phyloP scores from a whole-genome alignment of 2,888 invertebrate species.

The Esperia sulphurella region DNA sequence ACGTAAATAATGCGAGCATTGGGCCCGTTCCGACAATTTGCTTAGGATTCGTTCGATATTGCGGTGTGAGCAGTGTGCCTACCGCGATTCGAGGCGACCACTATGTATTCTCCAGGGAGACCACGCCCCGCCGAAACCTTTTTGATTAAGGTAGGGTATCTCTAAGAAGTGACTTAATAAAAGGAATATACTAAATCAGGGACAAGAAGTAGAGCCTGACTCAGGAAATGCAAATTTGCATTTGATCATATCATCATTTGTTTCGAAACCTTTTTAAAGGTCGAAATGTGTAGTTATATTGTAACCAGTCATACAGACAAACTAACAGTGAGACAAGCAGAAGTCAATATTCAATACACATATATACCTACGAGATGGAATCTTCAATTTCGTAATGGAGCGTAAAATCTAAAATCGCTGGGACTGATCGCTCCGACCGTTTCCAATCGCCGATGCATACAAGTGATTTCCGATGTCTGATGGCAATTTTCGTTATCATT shows the following conservation, averaged over 20 bases:
- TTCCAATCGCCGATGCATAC: conserved; percentile 53
- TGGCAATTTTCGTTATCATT: conserved; percentile 45
- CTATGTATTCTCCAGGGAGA: not conserved
- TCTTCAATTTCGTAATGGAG: conserved; percentile 31
- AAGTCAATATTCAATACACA: not conserved
- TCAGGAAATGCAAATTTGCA: too few species aligned
- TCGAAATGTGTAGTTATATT: not conserved
- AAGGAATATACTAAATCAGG: too few species aligned
- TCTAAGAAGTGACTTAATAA: too few species aligned
- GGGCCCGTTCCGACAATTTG: conserved; percentile 49
- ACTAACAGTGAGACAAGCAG: not conserved
- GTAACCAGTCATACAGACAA: not conserved
- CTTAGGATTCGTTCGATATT: conserved; percentile 40
- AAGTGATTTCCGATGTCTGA: conserved; percentile 55
- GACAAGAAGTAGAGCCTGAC: too few species aligned
- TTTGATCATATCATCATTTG: too few species aligned
- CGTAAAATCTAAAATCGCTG: conserved; percentile 39
- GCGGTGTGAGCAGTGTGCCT: not conserved
- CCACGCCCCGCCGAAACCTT: not conserved
- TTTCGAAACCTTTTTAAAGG: too few species aligned
- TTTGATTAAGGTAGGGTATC: not conserved
- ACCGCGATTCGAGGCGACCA: not conserved
- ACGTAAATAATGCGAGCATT: conserved; percentile 49
- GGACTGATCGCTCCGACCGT: conserved; percentile 46
- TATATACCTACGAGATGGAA: conserved; percentile 15